Evolutionary conservation across 2,797 vertebrate genomes (phyloP), one percentile per base, ranked within the genome.

Genomic region (Choloepus didactylus): DNA sequence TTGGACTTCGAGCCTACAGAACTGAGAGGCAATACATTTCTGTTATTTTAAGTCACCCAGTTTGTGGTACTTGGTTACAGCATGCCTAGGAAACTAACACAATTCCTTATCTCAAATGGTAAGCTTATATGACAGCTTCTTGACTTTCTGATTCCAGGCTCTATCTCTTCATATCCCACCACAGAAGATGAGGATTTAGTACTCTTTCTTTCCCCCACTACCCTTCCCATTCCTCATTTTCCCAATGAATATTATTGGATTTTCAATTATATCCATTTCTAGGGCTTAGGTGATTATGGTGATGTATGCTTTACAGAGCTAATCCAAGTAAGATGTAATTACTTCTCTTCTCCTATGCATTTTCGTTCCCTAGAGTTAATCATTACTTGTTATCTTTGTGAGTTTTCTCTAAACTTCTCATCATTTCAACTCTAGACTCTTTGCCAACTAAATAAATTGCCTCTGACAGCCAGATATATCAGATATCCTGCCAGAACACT

Each of bases 101-200:
- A 16, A 7, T 29, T 66, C 60, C 10, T 25, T n/a, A 8, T 18
- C 56, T 0, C 0, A 19, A 35, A 21, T 5, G 49, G 44, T 0
- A 21, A 2, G 15, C 9, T 3, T 14, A 6, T 9, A 2, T 3
- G n/a, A 54, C 14, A 9, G 15, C 1, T 35, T 2, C 9, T 15
- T 87, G 41, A 41, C 31, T 66, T 41, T 46, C 16, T 38, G 29
- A 15, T 16, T 70, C 67, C 70, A 62, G 72, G n/a, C 21, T 73
- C 21, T 16, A 8, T 9, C 38, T 8, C 5, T 7, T 9, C 59
- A 29, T 29, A 49, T 72, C 60, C 49, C 25, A 3, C 29, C 4
- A 6, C 0, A 25, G 31, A 70, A 70, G 14, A 44, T 2, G 49
- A 6, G 2, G 5, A 7, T 3, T 0, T 9, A 51, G 15, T 3